A percentile compares a stretch with the other conserved stretches of the same genome.
Evolutionary conservation across 2,113 vertebrate genomes (phyloP).

Genomic region (Leptodactylus fuscus): DNA sequence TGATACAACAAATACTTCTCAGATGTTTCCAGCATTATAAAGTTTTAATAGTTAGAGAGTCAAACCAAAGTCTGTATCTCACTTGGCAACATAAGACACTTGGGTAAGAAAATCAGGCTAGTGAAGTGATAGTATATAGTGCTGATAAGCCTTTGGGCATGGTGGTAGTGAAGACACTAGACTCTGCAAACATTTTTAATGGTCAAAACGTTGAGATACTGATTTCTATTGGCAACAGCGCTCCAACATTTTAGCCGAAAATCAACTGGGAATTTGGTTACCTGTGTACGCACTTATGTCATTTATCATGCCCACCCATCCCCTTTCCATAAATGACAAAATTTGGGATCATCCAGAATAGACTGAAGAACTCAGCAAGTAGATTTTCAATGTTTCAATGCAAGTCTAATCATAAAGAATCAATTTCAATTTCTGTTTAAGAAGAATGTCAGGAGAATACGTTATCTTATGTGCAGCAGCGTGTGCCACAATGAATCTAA

Average conservation of each 20-base stretch:
- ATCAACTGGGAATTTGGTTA: neutral
- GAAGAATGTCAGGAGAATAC: conserved; percentile 46
- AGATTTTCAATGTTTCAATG: conserved; percentile 1
- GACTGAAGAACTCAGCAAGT: neutral
- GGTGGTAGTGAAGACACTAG: no score
- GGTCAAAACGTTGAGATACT: neutral
- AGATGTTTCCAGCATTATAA: no score
- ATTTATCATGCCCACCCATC: neutral
- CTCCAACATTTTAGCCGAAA: neutral
- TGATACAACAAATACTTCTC: no score
- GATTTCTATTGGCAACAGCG: neutral
- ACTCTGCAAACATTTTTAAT: neutral
- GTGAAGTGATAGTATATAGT: no score
- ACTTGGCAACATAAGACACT: no score
- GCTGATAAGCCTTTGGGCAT: no score
- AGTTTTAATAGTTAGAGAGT: no score
- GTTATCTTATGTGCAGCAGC: conserved; percentile 28
- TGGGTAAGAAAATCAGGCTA: no score
- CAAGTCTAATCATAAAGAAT: conserved; percentile 52
- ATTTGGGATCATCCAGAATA: neutral
- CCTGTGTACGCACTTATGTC: neutral
- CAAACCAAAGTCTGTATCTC: no score
- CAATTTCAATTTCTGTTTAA: conserved; percentile 57
- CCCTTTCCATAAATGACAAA: neutral
- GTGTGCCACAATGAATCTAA: conserved; percentile 46